Base-by-base conservation (phyloP, 2,113 vertebrate genomes). In the Prunella fulvescens region DNA sequence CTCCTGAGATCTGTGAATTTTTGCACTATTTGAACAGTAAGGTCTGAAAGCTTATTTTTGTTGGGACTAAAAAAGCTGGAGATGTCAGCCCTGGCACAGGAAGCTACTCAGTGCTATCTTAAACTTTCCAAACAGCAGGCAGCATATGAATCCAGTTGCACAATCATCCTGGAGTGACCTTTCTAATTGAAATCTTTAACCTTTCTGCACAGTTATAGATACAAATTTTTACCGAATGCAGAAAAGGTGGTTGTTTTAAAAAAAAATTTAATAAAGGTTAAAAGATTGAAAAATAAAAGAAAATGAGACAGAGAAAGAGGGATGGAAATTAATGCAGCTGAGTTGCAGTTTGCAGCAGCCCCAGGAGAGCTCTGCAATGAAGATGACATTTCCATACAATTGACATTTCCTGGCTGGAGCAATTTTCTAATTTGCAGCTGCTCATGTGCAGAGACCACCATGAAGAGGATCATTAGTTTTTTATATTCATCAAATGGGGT, bases 361-460 rank as follows among this genome's bases (percentile, higher is more conserved):
- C 44, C 74, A 15, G 90, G 92, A 95, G 86, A 82, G 47, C 44
- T 70, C 44, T 90, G 82, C 76, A 60, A 76, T 92, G 92, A 93
- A 81, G 88, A 86, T 97, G 96, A 96, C 96, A 97, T 97, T 97
- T 96, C 88, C 95, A 96, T 95, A 94, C 95, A 94, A 96, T 91
- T 96, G 96, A 97, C 93, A 95, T 96, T 95, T 95, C 56, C 86
- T 1, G 10, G 76, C 72, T 95, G 77, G 86, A 96, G 83, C 92
- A 87, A 14, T 58, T 72, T 64, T 91, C 92, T 91, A 62, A 96
- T 96, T 93, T 90, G 95, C 78, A 92, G 73, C 77, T 96, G 60
- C 95, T 81, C 76, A 17, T 95, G 82, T 85, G 88, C 54, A 10
- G 81, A 92, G 91, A 81, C 83, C 86, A 76, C 92, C 70, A 79